A percentile compares a stretch with the other conserved stretches of the same genome.
phyloP scores from a whole-genome alignment of 2,797 vertebrate species.

The Heliangelus exortis region DNA sequence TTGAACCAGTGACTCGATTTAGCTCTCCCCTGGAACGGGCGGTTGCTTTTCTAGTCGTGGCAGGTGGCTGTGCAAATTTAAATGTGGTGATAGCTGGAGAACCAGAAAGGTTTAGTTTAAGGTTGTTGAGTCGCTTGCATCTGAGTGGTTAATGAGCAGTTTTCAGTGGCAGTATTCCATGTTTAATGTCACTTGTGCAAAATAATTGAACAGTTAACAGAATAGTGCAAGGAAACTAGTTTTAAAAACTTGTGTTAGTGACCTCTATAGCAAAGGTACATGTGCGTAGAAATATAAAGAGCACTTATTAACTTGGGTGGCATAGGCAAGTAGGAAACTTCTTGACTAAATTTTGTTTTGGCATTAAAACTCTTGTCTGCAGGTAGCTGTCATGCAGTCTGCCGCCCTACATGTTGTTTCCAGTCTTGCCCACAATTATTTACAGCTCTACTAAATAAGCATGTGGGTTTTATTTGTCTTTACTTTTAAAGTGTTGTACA shows the following conservation, averaged over 20 bases:
- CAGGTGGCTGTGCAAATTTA: neutral
- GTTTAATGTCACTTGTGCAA: neutral
- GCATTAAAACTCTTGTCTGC: neutral
- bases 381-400: neutral
- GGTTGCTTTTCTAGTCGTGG: fast-evolving
- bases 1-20: fast-evolving
- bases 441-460: neutral
- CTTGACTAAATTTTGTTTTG: neutral
- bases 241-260: neutral
- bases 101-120: neutral
- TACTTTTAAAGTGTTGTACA: neutral
- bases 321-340: neutral
- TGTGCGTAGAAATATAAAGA: fast-evolving
- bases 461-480: constrained; percentile 26
- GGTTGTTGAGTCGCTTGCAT: fast-evolving
- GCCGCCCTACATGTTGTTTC: neutral
- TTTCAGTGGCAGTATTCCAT: neutral
- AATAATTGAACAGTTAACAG: neutral
- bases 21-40: neutral
- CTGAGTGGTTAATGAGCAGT: neutral
- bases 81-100: neutral
- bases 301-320: neutral
- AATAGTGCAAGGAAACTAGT: neutral
- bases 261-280: fast-evolving
- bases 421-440: neutral